Percentiles rank a stretch among this genome's conserved stretches.
Evolutionary conservation across 1,140 invertebrate species (phyloP).

Genomic region (Achroia grisella): DNA sequence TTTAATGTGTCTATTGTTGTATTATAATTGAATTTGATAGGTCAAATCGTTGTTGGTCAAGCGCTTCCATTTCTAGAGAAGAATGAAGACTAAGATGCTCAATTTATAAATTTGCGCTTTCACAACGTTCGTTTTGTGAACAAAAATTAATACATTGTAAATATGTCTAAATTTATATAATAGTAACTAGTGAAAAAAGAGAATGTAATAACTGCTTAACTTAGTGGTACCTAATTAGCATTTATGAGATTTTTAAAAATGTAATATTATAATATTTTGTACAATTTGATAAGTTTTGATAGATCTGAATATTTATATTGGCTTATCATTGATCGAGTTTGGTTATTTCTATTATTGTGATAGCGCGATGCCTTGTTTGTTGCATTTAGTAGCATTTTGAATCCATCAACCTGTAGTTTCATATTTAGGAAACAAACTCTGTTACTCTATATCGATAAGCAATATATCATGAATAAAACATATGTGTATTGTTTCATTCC

Average conservation of each 20-base stretch:
- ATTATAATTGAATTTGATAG: conserved; percentile 24
- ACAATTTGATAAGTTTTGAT: conserved; percentile 51
- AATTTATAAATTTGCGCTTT: conserved; percentile 67
- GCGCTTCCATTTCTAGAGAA: conserved; percentile 34
- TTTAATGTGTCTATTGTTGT: conserved; percentile 62
- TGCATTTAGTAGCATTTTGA: conserved; percentile 72
- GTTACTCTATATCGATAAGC: conserved; percentile 70
- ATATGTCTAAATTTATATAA: conserved; percentile 64
- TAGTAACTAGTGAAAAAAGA: conserved; percentile 47
- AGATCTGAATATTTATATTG: conserved; percentile 57
- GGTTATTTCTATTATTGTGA: conserved; percentile 47
- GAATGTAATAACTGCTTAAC: conserved; percentile 46
- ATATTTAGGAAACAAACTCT: conserved; percentile 59
- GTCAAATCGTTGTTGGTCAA: conserved; percentile 32
- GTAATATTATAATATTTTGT: conserved; percentile 60
- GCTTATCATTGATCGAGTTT: conserved; percentile 45
- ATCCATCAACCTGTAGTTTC: conserved; percentile 42
- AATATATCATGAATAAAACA: conserved; percentile 69
- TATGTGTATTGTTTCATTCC: conserved; percentile 36
- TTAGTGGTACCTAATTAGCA: conserved; percentile 64
- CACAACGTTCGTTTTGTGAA: conserved; percentile 60
- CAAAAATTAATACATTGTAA: conserved; percentile 46
- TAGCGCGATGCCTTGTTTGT: conserved; percentile 63
- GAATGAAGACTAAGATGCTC: conserved; percentile 52
- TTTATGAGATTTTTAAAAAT: conserved; percentile 63